A percentile compares a stretch with the other conserved stretches of the same genome.
phyloP scores from a whole-genome alignment of 2,797 vertebrate genomes.

The Delichon dasypus region DNA sequence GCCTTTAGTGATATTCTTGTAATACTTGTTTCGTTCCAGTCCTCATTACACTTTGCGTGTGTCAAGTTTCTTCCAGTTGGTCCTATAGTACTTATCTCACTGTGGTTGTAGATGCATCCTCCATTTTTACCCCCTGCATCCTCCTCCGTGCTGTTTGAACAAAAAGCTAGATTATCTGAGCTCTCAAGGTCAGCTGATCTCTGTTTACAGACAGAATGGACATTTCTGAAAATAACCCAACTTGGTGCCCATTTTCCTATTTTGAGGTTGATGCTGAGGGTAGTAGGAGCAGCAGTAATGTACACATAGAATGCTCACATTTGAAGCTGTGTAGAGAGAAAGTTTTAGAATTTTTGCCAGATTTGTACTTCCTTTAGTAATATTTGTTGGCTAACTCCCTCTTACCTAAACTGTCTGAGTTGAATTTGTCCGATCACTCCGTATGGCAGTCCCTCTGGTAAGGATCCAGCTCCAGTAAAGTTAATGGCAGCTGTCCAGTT shows the following conservation, averaged over 20 bases:
- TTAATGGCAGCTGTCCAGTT: constrained; percentile 22
- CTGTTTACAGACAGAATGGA: not conserved
- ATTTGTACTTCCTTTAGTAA: not conserved
- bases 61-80: not conserved
- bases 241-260: not conserved
- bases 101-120: not conserved
- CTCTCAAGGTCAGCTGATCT: not conserved
- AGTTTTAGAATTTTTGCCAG: not conserved
- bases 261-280: not conserved
- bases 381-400: not conserved
- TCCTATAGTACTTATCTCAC: not conserved
- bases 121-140: not conserved
- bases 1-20: not conserved
- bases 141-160: not conserved
- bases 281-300: not conserved
- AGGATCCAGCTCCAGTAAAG: not conserved
- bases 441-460: not conserved
- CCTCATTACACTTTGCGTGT: not conserved
- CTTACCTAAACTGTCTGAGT: not conserved
- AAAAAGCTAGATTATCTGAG: not conserved
- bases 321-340: not conserved
- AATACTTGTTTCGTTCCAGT: not conserved
- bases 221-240: not conserved
- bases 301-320: not conserved
- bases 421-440: not conserved